These are phyloP conservation scores for Dynastes grantii DNA, from an alignment of 2,888 invertebrate genomes.

Conservation along the genomic window DNA sequence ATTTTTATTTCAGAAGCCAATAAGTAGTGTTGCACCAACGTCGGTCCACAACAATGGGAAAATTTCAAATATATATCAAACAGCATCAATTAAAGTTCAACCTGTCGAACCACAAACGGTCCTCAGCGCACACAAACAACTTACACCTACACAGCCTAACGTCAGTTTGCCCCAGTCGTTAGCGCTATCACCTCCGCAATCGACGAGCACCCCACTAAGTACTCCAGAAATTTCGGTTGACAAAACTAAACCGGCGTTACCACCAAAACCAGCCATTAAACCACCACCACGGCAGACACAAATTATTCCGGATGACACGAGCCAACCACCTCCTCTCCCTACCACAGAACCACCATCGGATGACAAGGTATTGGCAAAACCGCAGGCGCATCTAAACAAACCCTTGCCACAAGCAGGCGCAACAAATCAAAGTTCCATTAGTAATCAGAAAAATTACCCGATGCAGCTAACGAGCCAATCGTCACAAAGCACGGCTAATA, in stretches of 20 bases:
- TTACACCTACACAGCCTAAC: slow-evolving; percentile 55
- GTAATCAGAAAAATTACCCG: slow-evolving; percentile 52
- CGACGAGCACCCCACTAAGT: slow-evolving; percentile 75
- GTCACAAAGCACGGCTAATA: slow-evolving; percentile 4
- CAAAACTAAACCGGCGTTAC: slow-evolving; percentile 83
- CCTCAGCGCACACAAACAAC: slow-evolving; percentile 68
- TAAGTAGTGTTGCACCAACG: slow-evolving; percentile 89
- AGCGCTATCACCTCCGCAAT: slow-evolving; percentile 74
- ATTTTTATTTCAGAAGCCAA: slow-evolving; percentile 79
- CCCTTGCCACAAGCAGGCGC: slow-evolving; percentile 24
- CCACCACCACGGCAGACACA: slow-evolving; percentile 73
- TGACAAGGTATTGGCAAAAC: slow-evolving; percentile 58
- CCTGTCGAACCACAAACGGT: slow-evolving; percentile 84
- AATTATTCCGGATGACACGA: slow-evolving; percentile 62
- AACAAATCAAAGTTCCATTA: slow-evolving; percentile 22
- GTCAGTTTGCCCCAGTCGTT: slow-evolving; percentile 61
- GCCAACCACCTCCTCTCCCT: slow-evolving; percentile 73
- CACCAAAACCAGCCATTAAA: slow-evolving; percentile 86
- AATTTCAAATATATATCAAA: slow-evolving; percentile 85
- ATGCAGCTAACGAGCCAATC: slow-evolving; percentile 48
- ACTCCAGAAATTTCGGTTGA: slow-evolving; percentile 73
- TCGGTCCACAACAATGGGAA: slow-evolving; percentile 80
- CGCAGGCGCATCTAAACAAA: slow-evolving; percentile 51
- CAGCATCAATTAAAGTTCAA: slow-evolving; percentile 86
- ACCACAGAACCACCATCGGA: slow-evolving; percentile 64